Evolutionary conservation across 1,140 invertebrate species (phyloP), one percentile per base, ranked within the genome.

Genomic region (Eupeodes corollae): DNA sequence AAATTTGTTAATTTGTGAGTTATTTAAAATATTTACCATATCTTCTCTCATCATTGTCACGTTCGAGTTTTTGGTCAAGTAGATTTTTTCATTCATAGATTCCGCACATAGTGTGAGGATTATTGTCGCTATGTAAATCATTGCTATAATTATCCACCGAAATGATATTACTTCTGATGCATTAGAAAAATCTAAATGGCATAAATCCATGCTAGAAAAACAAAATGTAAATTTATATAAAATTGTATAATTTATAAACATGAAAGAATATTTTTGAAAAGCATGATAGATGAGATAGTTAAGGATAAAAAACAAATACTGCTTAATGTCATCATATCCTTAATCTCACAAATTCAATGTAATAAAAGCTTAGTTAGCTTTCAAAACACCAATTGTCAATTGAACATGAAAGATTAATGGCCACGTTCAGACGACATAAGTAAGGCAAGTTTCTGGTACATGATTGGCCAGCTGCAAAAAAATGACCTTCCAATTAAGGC

Each of bases 81-180:
- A 66, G 21, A 68, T 46, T 46, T 61, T 63, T 46, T 64, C 63
- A 44, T 68, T 63, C 8, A 68, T 62, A 21, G 63, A 63, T 49
- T 67, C 61, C 42, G 63, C 64, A 52, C 63, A 67, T 37, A 68
- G 58, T 18, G 63, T 62, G n/a, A 68, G 49, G 32, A 68, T 65
- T 59, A 68, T 68, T 59, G 66, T 68, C 50, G 61, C 65, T 51
- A 67, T 58, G 44, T 68, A 68, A 44, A 68, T 67, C 66, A 68
- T 68, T 32, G 66, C 62, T 40, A 68, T 63, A 40, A 68, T 68
- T 16, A 68, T 55, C 65, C 61, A 68, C 31, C 64, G 65, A 38
- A 68, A 68, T 30, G 66, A 68, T 38, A 68, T 59, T 41, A 65
- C 47, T 52, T 68, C 65, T 19, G 56, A 56, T 41, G 65, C 61